These are phyloP conservation scores for Melipona beecheii DNA, from an alignment of 2,888 invertebrate genomes.

Conservation along the genomic window DNA sequence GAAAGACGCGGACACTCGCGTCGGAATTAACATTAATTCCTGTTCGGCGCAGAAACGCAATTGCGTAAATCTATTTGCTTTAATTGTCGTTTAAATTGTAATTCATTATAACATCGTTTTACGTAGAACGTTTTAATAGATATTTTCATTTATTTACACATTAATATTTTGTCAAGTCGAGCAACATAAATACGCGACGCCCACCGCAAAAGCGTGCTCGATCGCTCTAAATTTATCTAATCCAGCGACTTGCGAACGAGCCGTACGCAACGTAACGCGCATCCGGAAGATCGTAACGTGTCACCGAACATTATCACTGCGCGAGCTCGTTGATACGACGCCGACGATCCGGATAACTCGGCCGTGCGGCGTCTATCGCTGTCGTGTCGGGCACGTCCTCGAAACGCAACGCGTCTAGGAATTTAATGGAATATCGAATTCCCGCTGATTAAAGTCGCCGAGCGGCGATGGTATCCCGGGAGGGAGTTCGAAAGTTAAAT, in stretches of 20 bases:
- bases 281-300: neutral
- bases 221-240: neutral
- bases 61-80: too few species aligned
- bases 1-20: too few species aligned
- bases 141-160: too few species aligned
- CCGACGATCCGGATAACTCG: conserved; percentile 32
- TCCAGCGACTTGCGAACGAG: neutral
- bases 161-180: too few species aligned
- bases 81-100: too few species aligned
- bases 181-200: too few species aligned
- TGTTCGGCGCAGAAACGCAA: too few species aligned
- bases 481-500: conserved; percentile 46
- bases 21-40: too few species aligned
- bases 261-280: neutral
- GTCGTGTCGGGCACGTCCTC: conserved; percentile 49
- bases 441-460: conserved; percentile 59
- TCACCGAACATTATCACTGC: conserved; percentile 38
- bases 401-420: conserved; percentile 58
- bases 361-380: conserved; percentile 46
- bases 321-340: conserved; percentile 48
- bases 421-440: conserved; percentile 62
- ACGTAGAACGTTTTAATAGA: too few species aligned
- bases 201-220: neutral
- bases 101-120: too few species aligned
- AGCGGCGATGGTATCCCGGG: conserved; percentile 23